These are phyloP conservation scores for Trilocha varians DNA, from an alignment of 2,888 invertebrate genomes.

Conservation along the genomic window DNA sequence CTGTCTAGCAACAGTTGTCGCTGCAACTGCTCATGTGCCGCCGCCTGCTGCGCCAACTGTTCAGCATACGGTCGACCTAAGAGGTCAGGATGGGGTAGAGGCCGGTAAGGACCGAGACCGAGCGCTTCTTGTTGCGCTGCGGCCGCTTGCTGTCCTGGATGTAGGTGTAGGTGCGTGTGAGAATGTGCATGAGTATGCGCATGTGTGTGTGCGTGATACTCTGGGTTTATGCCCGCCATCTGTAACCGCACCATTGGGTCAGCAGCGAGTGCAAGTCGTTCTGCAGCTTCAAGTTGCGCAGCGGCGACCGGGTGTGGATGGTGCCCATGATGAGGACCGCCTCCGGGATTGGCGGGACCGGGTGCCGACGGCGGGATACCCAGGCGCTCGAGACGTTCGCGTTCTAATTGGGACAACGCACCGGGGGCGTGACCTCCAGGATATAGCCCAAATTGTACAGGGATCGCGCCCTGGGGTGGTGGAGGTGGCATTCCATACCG, in stretches of 20 bases:
- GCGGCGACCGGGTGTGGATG: constrained; percentile 69
- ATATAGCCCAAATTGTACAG: constrained; percentile 81
- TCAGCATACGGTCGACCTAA: constrained; percentile 87
- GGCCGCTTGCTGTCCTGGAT: constrained; percentile 81
- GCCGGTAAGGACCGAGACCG: constrained; percentile 70
- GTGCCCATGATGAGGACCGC: constrained; percentile 73
- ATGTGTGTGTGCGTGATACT: constrained; percentile 94
- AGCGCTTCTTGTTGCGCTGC: constrained; percentile 78
- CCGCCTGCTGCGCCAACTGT: constrained; percentile 83
- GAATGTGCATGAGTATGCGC: constrained; percentile 94
- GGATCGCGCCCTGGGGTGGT: constrained; percentile 77
- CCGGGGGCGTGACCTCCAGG: constrained; percentile 80
- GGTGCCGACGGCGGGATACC: constrained; percentile 80
- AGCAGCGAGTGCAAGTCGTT: constrained; percentile 86
- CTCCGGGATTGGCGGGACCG: constrained; percentile 63
- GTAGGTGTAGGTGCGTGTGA: constrained; percentile 87
- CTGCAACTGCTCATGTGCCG: constrained; percentile 89
- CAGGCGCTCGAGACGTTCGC: constrained; percentile 88
- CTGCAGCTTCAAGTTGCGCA: constrained; percentile 82
- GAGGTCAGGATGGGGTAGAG: constrained; percentile 83
- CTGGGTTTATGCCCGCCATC: constrained; percentile 92
- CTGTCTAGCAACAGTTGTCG: constrained; percentile 88
- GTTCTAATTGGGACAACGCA: constrained; percentile 85
- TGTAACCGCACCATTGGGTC: constrained; percentile 95
- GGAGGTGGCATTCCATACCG: constrained; percentile 79